Base-by-base conservation (phyloP, 2,888 invertebrate species). In the Mythimna lalbum region DNA sequence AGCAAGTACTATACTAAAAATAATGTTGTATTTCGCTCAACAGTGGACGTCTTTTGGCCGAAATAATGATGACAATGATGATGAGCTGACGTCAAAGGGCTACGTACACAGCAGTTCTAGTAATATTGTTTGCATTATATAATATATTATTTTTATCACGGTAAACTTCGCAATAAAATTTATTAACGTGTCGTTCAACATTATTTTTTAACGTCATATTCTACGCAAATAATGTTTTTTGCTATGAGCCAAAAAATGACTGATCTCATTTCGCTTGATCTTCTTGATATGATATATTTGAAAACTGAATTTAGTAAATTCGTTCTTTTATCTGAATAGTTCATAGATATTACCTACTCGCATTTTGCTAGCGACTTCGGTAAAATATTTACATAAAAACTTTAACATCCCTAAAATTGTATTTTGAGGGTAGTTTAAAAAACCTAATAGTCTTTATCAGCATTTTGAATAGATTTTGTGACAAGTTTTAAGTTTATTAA, bases 171-270 rank as follows among this genome's bases (percentile, higher is more conserved):
- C 17, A 33, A 59, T 63, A 56, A 56, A 66, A 50, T 47, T 5
- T 39, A 64, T 49, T 23, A 67, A 61, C 43, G 39, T 61, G 19
- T 55, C 60, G 49, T 65, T 23, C 36, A 63, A 59, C 43, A 63
- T 63, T 23, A 63, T 69, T 65, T 62, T 68, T 56, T 63, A 60
- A 69, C 33, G 66, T 63, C 77, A 57, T 65, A 60, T 43, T 69
- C 21, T 50, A n/a, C 49, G 39, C 50, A 10, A 60, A 60, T 73
- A 60, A 56, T 65, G 31, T 39, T 17, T 72, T 73, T 57, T 47
- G 47, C 17, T 59, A 39, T 72, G 62, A 63, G 62, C 59, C 59
- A 76, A 76, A 65, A 66, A 62, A 47, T 7, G 0, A 52, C 36
- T 49, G 21, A 64, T 59, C 19, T 49, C 21, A 43, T 74, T 50